Evolutionary conservation across 2,797 vertebrate genomes (phyloP), one percentile per base, ranked within the genome.

Genomic region (Eidolon dupreanum): DNA sequence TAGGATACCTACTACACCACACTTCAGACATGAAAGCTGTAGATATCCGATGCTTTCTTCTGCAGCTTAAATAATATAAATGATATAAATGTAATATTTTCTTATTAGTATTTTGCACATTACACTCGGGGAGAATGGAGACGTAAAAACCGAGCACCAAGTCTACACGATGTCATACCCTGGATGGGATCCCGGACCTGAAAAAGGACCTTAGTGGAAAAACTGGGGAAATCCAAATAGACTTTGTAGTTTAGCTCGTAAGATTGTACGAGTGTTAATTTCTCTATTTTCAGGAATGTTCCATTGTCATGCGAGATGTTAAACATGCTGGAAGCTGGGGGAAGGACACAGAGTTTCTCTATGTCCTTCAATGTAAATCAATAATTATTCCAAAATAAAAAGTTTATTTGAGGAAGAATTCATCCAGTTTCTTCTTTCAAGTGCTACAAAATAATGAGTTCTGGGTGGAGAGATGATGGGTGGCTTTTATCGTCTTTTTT

Each of bases 321-420:
- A 66, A 63, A 65, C 22, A 43, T 15, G 43, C 63, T 38, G 41
- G 55, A 82, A 93, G 55, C 55, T 46, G 70, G 53, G 36, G 41
- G n/a, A 73, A 70, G 38, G 38, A 2, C 9, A 10, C 9, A 43
- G 43, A 43, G 43, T 43, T 43, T 43, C 43, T 43, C 43, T 43
- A 43, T 43, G 43, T 43, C 43, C 9, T 43, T 43, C 43, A 2
- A 43, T 22, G 13, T 65, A 87, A 81, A 78, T 74, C 28, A 79
- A 90, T 65, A 86, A 49, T 33, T 66, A 84, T 87, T 49, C 43
- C 12, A 68, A 87, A 93, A 78, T 46, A 61, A 74, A 74, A 57
- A 31, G 12, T 12, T 85, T 79, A 59, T 66, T 70, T 82, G 38
- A 87, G 63, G 38, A 84, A 91, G n/a, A 33, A 49, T 43, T 65